Evolutionary conservation across 2,888 invertebrate genomes (phyloP).

Genomic region (Drosophila nigritarsus): DNA sequence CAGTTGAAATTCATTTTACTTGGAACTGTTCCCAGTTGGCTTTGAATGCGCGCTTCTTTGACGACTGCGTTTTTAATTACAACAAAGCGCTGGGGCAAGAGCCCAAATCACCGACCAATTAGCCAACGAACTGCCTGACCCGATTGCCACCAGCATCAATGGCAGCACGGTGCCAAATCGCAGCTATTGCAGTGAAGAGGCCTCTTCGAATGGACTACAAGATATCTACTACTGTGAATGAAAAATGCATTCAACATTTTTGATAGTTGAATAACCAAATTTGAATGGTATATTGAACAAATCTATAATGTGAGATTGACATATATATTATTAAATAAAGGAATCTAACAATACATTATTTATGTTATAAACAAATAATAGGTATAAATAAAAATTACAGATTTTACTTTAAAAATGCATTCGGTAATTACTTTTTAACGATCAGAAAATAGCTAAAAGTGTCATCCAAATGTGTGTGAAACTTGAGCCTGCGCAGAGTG

Average conservation of each 20-base stretch:
- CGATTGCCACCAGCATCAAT: slow-evolving; percentile 9
- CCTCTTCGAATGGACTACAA: neutral
- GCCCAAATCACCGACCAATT: slow-evolving; percentile 61
- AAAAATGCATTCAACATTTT: neutral
- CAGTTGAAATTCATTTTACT: slow-evolving; percentile 55
- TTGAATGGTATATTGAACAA: neutral
- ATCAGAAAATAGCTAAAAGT: neutral
- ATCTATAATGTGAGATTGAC: neutral
- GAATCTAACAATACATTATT: neutral
- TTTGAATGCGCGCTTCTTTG: slow-evolving; percentile 49
- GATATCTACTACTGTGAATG: neutral
- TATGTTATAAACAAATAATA: neutral
- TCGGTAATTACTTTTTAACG: neutral
- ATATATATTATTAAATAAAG: neutral
- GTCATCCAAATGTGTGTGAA: neutral
- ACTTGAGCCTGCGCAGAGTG: neutral
- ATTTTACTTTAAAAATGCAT: neutral
- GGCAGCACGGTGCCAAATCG: slow-evolving; percentile 6
- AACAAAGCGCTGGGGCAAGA: slow-evolving; percentile 34
- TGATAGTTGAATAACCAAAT: neutral
- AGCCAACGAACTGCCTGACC: slow-evolving; percentile 44
- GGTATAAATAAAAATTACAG: neutral
- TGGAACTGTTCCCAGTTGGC: slow-evolving; percentile 23
- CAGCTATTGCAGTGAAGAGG: neutral
- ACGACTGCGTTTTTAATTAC: slow-evolving; percentile 68